Evolutionary conservation across 2,113 vertebrate species (phyloP), one percentile per base, ranked within the genome.

Genomic region (Mugil cephalus): DNA sequence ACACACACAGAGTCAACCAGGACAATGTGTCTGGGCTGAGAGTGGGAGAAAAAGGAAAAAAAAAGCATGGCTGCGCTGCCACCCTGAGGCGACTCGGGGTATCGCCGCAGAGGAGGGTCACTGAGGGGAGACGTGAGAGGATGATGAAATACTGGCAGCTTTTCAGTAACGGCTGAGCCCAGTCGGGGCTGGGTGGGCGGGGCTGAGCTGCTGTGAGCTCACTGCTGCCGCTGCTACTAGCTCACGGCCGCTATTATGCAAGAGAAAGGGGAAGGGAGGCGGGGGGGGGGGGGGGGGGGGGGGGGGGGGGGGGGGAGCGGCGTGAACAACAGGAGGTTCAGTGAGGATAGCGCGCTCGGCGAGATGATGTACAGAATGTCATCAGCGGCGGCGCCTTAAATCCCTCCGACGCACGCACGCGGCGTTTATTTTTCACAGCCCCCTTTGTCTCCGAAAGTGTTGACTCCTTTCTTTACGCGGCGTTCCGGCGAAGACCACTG

Each of bases 101-200:
- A 85, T 74, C 14, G 77, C 83, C 52, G 59, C 70, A 64, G 50
- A 5, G 15, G 67, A n/a, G 79, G 80, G 82, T 90, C 85, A 88
- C 55, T 1, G 73, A 84, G 83, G 82, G 84, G 87, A 87, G 76
- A 77, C 67, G 43, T 15, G 81, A 58, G 58, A 65, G 75, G 79
- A 89, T 90, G 89, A 92, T 90, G 88, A 93, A 93, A 93, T 90
- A 89, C 87, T 88, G 91, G 88, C 85, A 72, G 87, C 80, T 88
- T 92, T 93, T 90, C 87, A 89, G 90, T 87, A 93, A 93, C 71
- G 88, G 79, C 76, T 89, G 73, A 79, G 70, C 64, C 62, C 43
- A 71, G 82, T 42, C 53, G 8, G 50, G n/a, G 48, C 43, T 19
- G 48, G 47, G 83, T 74, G 86, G 91, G 89, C 58, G 88, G 88